Base-by-base conservation (phyloP, 2,888 invertebrate genomes). In the Beris morrisii region DNA sequence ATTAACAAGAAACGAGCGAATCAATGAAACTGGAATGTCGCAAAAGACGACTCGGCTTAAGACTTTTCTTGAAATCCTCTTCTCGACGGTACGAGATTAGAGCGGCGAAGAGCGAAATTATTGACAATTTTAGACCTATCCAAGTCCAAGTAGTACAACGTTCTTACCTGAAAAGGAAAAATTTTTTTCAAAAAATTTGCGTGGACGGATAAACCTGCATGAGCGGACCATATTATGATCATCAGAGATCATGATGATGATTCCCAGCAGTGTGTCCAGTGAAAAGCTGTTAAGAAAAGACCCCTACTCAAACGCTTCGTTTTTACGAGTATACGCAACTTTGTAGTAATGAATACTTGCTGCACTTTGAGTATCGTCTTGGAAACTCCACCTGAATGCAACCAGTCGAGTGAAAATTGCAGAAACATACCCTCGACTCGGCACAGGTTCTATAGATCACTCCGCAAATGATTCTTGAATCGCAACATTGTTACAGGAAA, bases 11-110 rank as follows among this genome's bases (percentile, higher is more conserved):
- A 56, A 56, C 32, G 38, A 32, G 13, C 55, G 15, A 56, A 38
- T 56, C 55, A 56, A 38, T 56, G 55, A 43, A 56, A 56, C 55
- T 38, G 55, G 55, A 56, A 56, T 56, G 32, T 56, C n/a, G 55
- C 55, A 4, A 38, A 15, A 56, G 38, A 56, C 55, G 38, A 38
- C 43, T 38, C 55, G 13, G 15, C 5, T 38, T 9, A 38, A 38
- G 38, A 7, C 1, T 22, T 22, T 22, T 22, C 22, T 22, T 22
- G 22, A 22, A 22, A 22, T 2, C 22, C 3, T 22, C 22, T 22
- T 22, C 22, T 22, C 22, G 22, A 22, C 22, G 22, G 22, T 22
- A 22, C 22, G 22, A 3, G 22, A 22, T 22, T 22, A 22, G 22
- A 22, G 22, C 22, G 22, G 22, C 22, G 3, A 2, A 22, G 22